phyloP scores from a whole-genome alignment of 2,797 vertebrate species.

The Anas bernieri region DNA sequence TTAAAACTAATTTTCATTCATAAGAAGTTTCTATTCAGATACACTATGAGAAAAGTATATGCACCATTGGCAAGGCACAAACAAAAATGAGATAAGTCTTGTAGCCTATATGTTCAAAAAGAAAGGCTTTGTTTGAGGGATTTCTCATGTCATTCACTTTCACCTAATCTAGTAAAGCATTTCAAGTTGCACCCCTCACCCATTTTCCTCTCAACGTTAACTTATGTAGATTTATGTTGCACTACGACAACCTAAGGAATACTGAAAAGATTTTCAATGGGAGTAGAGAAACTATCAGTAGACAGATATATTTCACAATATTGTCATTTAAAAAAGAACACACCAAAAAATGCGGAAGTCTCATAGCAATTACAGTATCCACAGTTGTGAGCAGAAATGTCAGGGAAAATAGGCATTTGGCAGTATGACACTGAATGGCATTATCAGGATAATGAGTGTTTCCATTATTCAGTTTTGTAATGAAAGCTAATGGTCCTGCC shows the following conservation, averaged over 20 bases:
- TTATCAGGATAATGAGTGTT: neutral
- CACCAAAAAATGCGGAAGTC: neutral
- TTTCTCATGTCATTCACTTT: neutral
- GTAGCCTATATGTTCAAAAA: neutral
- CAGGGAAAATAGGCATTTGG: conserved; percentile 3
- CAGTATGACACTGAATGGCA: neutral
- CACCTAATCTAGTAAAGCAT: neutral
- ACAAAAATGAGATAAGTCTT: neutral
- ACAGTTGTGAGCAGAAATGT: neutral
- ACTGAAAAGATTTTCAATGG: neutral
- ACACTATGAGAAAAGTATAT: neutral
- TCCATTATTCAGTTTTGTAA: conserved; percentile 18
- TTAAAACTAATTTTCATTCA: neutral
- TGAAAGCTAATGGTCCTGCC: conserved; percentile 27
- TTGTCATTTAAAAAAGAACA: neutral
- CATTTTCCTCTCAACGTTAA: neutral
- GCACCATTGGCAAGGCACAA: neutral
- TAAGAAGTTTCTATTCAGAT: neutral
- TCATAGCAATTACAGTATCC: conserved; percentile 1
- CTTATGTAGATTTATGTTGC: neutral
- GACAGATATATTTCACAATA: conserved; percentile 12
- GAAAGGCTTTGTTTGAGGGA: neutral
- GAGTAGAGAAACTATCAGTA: neutral
- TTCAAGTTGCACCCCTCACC: neutral
- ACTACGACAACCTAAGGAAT: neutral